phyloP scores from a whole-genome alignment of 1,140 invertebrate genomes.

The Bombus sylvicola region DNA sequence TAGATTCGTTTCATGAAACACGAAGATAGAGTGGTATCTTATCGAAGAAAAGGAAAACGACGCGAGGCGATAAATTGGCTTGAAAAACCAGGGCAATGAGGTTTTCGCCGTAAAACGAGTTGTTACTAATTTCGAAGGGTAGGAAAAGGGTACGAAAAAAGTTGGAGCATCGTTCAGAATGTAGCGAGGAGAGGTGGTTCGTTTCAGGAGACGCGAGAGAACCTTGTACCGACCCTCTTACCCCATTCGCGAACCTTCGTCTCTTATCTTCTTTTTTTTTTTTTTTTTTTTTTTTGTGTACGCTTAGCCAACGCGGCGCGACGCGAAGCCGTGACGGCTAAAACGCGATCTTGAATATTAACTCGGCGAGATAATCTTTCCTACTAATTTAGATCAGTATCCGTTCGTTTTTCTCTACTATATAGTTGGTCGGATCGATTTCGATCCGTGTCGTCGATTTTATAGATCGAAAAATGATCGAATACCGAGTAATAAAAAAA shows the following conservation, averaged over 20 bases:
- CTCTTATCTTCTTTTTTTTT: neutral
- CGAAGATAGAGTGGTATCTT: neutral
- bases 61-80: neutral
- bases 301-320: too few species aligned
- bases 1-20: too few species aligned
- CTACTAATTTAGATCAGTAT: slow-evolving; percentile 28
- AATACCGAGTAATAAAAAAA: neutral
- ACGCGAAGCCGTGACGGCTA: neutral
- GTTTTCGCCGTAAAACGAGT: slow-evolving; percentile 18
- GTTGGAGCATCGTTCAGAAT: slow-evolving; percentile 27
- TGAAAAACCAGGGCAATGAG: slow-evolving; percentile 25
- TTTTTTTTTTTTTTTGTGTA: too few species aligned
- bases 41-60: neutral
- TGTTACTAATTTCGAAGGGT: slow-evolving; percentile 27
- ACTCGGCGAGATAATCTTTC: slow-evolving; percentile 19
- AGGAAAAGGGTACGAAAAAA: slow-evolving; percentile 1
- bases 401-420: slow-evolving; percentile 1
- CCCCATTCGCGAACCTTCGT: neutral
- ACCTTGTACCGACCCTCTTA: neutral
- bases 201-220: slow-evolving; percentile 14
- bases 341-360: slow-evolving; percentile 42
- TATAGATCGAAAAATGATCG: neutral
- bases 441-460: neutral
- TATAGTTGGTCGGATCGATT: neutral
- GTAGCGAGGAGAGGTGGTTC: neutral